Evolutionary conservation across 2,113 vertebrate genomes (phyloP), one percentile per base, ranked within the genome.

Genomic region (Prochilodus magdalenae): DNA sequence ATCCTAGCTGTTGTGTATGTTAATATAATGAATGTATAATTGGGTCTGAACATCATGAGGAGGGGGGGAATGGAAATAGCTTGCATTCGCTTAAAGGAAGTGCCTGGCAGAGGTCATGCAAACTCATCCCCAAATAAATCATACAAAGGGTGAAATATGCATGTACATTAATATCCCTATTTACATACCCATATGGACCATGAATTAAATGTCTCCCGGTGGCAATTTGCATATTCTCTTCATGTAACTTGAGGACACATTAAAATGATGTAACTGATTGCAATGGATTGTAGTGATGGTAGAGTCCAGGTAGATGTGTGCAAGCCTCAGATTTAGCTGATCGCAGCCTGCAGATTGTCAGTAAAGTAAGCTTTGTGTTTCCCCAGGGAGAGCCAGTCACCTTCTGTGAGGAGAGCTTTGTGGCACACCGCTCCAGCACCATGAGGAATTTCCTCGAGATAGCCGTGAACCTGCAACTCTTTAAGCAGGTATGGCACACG

Each of bases 391-490:
- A 99, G 80, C 97, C 96, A 53, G 91, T 99, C 89, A 95, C 93
- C 3, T 99, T 99, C 92, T 98, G 96, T 40, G 98, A 99, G 79
- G 95, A 95, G 59, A 98, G 97, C 89, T 99, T 98, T 73, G 92
- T 95, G 80, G 96, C 93, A 75, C 97, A 97, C 89, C 97, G 97
- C 80, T 99, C 96, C 3, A 97, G 94, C 88, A 90, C 95, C 75
- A 97, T 96, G 91, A 98, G 94, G 83, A 94, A 94, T 80, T 99
- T 99, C 92, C 92, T 99, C 83, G 96, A 97, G 89, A 96, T 95
- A 55, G 98, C 98, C 57, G 95, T 97, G 87, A 98, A 99, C 88
- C 95, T 99, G 87, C 98, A 99, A 49, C 96, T 99, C 75, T 99
- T 99, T 88, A 99, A 98, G 90, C 98, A 99, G 98, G 98, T 99